phyloP scores from a whole-genome alignment of 2,888 invertebrate species.

The Xestia rhomboidea region DNA sequence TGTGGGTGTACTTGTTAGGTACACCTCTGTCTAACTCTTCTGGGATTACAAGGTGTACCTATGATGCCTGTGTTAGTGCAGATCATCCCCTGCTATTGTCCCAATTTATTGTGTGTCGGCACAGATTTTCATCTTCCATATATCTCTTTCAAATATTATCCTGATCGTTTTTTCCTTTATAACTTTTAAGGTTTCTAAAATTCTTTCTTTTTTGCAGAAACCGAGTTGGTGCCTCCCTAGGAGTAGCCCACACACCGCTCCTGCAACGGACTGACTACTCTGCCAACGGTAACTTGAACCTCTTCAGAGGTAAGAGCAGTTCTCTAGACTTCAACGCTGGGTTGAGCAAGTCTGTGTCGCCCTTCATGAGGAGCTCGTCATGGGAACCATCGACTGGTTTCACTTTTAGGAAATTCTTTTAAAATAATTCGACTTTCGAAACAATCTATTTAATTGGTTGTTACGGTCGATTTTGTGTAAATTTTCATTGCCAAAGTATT shows the following conservation, averaged over 20 bases:
- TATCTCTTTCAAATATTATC: not conserved
- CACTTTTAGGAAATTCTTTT: constrained; percentile 69
- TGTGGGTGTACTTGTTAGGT: no score
- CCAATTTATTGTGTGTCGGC: not conserved
- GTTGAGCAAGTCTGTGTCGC: constrained; percentile 71
- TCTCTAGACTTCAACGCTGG: constrained; percentile 78
- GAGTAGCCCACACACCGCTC: constrained; percentile 70
- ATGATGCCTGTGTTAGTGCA: not conserved
- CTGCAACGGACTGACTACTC: constrained; percentile 75
- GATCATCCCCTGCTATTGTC: not conserved
- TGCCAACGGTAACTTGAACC: constrained; percentile 73
- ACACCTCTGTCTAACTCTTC: no score
- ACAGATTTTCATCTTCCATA: not conserved
- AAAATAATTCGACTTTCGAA: constrained; percentile 24
- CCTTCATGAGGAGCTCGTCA: constrained; percentile 68
- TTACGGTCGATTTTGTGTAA: no score
- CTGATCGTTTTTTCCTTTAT: not conserved
- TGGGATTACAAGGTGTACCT: no score
- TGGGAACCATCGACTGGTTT: constrained; percentile 73
- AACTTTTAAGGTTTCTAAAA: not conserved
- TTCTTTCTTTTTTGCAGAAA: constrained; percentile 60
- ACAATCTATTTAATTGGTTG: not conserved
- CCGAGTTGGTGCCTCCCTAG: constrained; percentile 72
- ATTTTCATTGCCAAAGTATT: constrained; percentile 42
- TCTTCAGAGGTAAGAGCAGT: constrained; percentile 65